Percentiles rank a stretch among this genome's conserved stretches.
These are phyloP conservation scores for Brachionus calyciflorus DNA, from an alignment of 1,140 invertebrate species.

Conservation along the genomic window DNA sequence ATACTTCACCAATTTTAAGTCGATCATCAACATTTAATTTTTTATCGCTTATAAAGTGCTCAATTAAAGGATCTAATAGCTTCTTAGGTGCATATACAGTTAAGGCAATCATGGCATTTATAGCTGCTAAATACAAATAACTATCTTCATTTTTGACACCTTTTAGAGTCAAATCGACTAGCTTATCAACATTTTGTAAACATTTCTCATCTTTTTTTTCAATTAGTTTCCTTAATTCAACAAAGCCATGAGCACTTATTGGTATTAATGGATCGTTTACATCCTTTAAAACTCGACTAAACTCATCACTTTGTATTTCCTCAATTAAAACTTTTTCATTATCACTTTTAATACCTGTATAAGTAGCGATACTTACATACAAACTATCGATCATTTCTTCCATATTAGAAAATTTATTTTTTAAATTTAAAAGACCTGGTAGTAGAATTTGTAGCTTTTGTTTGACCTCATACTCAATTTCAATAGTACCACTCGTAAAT, in stretches of 20 bases:
- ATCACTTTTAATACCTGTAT: constrained; percentile 54
- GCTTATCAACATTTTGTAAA: constrained; percentile 66
- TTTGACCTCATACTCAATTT: not conserved
- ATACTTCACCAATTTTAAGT: constrained; percentile 77
- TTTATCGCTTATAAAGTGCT: constrained; percentile 64
- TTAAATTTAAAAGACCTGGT: not conserved
- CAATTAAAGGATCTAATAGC: constrained; percentile 68
- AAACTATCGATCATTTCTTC: constrained; percentile 58
- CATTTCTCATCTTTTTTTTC: constrained; percentile 67
- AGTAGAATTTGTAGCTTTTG: constrained; percentile 17
- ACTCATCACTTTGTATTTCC: constrained; percentile 57
- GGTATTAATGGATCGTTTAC: constrained; percentile 73
- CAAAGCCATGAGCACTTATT: constrained; percentile 73
- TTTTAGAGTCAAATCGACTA: constrained; percentile 68
- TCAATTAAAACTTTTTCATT: constrained; percentile 18
- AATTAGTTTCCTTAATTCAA: constrained; percentile 71
- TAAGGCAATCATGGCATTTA: constrained; percentile 72
- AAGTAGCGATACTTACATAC: constrained; percentile 61
- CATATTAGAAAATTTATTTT: constrained; percentile 49
- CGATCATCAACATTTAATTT: constrained; percentile 63
- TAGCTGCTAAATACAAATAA: constrained; percentile 75
- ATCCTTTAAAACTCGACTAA: constrained; percentile 65
- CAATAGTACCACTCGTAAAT: constrained; percentile 24
- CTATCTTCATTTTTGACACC: constrained; percentile 75
- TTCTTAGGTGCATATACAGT: constrained; percentile 68